Conservation (phyloP, 2,888 invertebrate genomes). For the Oligia fasciuncula region DNA sequence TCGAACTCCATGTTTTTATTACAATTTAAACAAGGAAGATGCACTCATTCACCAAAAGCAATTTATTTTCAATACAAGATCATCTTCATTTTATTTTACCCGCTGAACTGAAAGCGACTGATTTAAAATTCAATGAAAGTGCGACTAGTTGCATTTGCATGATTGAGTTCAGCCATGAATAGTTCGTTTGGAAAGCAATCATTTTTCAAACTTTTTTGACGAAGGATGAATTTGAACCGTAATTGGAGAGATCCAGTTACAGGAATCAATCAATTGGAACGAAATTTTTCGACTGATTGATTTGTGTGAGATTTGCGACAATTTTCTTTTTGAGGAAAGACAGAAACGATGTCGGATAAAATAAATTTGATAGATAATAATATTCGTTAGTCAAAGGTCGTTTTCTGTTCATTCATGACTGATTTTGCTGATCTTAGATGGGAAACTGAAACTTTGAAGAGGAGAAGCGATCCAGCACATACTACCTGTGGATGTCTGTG, state of each 20-base stretch:
- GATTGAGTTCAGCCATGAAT: slow-evolving; percentile 46
- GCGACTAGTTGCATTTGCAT: slow-evolving; percentile 37
- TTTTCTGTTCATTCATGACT: slow-evolving; percentile 1
- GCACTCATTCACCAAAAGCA: neutral
- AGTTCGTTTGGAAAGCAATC: slow-evolving; percentile 57
- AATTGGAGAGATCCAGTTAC: slow-evolving; percentile 43
- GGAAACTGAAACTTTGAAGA: neutral
- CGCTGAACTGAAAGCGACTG: slow-evolving; percentile 35
- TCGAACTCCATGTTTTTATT: neutral
- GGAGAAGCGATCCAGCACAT: too few species aligned
- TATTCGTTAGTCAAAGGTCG: neutral
- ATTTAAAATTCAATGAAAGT: slow-evolving; percentile 50
- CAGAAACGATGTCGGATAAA: neutral
- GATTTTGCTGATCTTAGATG: neutral
- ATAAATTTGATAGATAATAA: neutral
- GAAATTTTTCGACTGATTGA: slow-evolving; percentile 29
- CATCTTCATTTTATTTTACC: slow-evolving; percentile 21
- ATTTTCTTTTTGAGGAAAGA: slow-evolving; percentile 34
- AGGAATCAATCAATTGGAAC: slow-evolving; percentile 15
- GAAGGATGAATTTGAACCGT: slow-evolving; percentile 45
- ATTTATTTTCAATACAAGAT: slow-evolving; percentile 11
- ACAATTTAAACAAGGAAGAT: neutral
- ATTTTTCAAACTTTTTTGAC: slow-evolving; percentile 51
- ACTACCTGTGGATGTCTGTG: too few species aligned
- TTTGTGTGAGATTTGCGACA: slow-evolving; percentile 21